Percentiles rank a stretch among this genome's conserved stretches.
phyloP scores from a whole-genome alignment of 2,888 invertebrate species.

The Rhodophaea formosa region DNA sequence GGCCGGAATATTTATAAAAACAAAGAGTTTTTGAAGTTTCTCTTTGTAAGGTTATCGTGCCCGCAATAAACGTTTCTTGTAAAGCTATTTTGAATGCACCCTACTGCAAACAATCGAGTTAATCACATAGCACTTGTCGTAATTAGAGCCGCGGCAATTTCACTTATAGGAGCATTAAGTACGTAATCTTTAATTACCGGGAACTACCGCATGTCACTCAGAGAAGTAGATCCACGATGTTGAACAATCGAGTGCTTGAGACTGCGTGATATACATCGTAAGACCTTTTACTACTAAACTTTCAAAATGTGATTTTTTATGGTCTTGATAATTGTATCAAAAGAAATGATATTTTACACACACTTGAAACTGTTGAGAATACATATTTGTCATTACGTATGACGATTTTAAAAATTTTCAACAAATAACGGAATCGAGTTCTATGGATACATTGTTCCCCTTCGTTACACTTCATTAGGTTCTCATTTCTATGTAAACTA shows the following conservation, averaged over 20 bases:
- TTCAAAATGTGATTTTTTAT: too few species aligned
- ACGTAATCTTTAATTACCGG: conserved; percentile 38
- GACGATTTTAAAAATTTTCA: too few species aligned
- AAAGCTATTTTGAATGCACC: conserved; percentile 20
- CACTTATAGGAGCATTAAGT: conserved; percentile 40
- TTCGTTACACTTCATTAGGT: too few species aligned
- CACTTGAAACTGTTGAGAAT: too few species aligned
- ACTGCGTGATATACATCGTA: not conserved
- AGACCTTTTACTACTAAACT: too few species aligned
- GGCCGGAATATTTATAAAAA: not conserved
- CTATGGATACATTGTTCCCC: too few species aligned
- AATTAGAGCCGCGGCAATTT: conserved; percentile 50
- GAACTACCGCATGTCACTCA: conserved; percentile 23
- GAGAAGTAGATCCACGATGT: not conserved
- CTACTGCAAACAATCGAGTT: conserved; percentile 38
- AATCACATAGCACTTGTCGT: conserved; percentile 39
- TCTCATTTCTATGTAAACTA: too few species aligned
- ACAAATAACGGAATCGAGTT: too few species aligned
- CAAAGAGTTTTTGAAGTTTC: not conserved
- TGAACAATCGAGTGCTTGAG: conserved; percentile 4
- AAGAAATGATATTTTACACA: too few species aligned
- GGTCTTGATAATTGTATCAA: too few species aligned
- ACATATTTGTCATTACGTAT: too few species aligned
- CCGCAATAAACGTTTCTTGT: not conserved
- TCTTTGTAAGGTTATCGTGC: not conserved